Conservation (phyloP, 2,888 invertebrate genomes). For the Dicycla oo region DNA sequence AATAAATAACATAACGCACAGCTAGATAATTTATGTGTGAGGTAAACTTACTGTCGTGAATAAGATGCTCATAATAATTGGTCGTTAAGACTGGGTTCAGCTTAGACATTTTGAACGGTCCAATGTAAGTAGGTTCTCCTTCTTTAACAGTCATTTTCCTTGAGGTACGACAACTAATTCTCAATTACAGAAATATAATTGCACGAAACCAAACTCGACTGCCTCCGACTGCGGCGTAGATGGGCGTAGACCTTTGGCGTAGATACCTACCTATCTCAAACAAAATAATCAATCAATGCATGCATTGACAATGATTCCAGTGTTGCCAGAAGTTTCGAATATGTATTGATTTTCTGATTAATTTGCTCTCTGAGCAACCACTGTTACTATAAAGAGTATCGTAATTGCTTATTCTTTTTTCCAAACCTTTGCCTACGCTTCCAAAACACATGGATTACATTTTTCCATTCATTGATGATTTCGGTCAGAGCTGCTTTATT, state of each 20-base stretch:
- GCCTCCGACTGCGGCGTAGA: too few species aligned
- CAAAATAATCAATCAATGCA: too few species aligned
- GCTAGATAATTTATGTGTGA: neutral
- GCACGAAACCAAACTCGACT: too few species aligned
- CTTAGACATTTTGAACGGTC: slow-evolving; percentile 14
- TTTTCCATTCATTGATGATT: neutral
- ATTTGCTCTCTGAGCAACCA: neutral
- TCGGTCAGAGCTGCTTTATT: neutral
- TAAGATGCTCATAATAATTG: slow-evolving; percentile 35
- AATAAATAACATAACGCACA: neutral
- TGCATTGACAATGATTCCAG: too few species aligned
- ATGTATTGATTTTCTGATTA: neutral
- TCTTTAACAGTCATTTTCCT: slow-evolving; percentile 46
- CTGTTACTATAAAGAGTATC: too few species aligned
- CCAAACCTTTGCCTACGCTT: too few species aligned
- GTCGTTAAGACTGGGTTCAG: slow-evolving; percentile 20
- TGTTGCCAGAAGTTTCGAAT: too few species aligned
- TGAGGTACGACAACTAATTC: neutral
- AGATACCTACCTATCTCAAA: too few species aligned
- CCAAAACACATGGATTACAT: neutral
- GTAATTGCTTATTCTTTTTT: too few species aligned
- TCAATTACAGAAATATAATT: neutral
- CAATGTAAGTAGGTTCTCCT: slow-evolving; percentile 6
- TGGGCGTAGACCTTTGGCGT: too few species aligned
- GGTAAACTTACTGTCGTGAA: slow-evolving; percentile 37